Evolutionary conservation across 2,797 vertebrate genomes (phyloP).

Genomic region (Lepus oiostolus): DNA sequence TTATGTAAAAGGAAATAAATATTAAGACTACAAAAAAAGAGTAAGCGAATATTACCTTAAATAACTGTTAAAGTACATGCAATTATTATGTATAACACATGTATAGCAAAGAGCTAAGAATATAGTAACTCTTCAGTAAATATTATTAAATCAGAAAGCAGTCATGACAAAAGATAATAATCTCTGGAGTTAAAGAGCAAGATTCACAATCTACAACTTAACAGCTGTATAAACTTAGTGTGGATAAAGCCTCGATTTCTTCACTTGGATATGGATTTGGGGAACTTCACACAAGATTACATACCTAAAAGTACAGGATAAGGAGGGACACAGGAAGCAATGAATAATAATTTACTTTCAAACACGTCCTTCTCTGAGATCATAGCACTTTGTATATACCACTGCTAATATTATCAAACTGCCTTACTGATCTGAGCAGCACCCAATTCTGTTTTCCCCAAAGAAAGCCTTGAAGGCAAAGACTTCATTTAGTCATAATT

Average conservation of each 20-base stretch:
- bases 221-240: neutral
- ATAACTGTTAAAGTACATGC: neutral
- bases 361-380: neutral
- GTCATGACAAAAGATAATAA: neutral
- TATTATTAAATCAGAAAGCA: neutral
- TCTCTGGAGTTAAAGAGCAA: constrained; percentile 9
- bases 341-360: constrained; percentile 9
- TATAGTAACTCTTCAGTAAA: too few relatives aligned
- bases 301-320: neutral
- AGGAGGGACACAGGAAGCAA: neutral
- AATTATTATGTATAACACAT: neutral
- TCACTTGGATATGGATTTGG: neutral
- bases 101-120: neutral
- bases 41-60: constrained; percentile 10
- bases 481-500: constrained; percentile 6
- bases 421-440: neutral
- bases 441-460: neutral
- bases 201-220: neutral
- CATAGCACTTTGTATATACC: neutral
- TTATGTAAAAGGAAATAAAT: neutral
- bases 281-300: neutral
- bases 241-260: neutral
- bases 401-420: neutral
- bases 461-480: neutral
- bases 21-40: neutral